phyloP scores from a whole-genome alignment of 1,140 invertebrate genomes.

The Leguminivora glycinivorella region DNA sequence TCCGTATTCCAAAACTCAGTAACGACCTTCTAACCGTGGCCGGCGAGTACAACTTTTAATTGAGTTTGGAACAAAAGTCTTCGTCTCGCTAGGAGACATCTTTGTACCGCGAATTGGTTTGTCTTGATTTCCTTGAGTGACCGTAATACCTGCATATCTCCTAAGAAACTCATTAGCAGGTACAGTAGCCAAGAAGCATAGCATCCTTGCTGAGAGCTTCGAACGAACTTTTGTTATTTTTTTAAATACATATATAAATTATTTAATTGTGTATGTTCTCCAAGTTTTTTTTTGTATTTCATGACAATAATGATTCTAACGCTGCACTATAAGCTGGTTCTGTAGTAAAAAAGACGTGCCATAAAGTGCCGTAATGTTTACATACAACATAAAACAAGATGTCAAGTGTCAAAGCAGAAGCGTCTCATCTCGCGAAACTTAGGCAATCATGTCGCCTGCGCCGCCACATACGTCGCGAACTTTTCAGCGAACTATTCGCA shows the following conservation, averaged over 20 bases:
- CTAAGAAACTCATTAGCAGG: neutral
- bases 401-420: conserved; percentile 15
- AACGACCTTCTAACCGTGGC: conserved; percentile 20
- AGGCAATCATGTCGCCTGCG: conserved; percentile 1
- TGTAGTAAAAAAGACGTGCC: too few species aligned
- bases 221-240: too few species aligned
- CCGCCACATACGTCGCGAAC: conserved; percentile 13
- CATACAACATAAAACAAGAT: neutral
- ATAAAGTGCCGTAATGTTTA: neutral
- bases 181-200: neutral
- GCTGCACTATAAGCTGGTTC: too few species aligned
- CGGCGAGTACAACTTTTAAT: conserved; percentile 22
- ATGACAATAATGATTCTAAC: too few species aligned
- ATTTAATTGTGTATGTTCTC: too few species aligned
- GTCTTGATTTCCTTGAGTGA: conserved; percentile 5
- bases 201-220: neutral
- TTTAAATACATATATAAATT: too few species aligned
- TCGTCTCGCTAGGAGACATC: conserved; percentile 19
- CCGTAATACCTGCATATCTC: conserved; percentile 10
- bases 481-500: conserved; percentile 9
- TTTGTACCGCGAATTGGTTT: conserved; percentile 6
- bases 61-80: conserved; percentile 25
- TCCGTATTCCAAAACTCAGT: conserved; percentile 25
- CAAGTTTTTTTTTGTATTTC: too few species aligned
- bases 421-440: conserved; percentile 19